Evolutionary conservation across 2,797 vertebrate species (phyloP).

Genomic region (Labeo calbasu): DNA sequence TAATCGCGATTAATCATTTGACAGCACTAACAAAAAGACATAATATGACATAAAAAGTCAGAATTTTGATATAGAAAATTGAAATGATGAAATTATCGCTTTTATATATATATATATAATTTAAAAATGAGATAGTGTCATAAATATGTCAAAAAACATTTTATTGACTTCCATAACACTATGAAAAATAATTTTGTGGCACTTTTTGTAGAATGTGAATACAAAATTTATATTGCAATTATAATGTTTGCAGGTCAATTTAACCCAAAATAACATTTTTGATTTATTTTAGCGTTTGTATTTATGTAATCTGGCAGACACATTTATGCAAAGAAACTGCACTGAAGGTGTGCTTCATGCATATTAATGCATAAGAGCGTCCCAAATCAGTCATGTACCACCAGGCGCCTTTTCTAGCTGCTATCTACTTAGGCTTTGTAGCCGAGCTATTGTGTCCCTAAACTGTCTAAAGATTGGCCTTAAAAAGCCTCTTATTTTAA

Average conservation of each 20-base stretch:
- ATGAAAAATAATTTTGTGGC: neutral
- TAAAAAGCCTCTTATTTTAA: constrained; percentile 10
- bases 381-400: neutral
- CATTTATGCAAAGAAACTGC: too few relatives aligned
- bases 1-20: too few relatives aligned
- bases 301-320: too few relatives aligned
- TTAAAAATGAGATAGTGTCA: too few relatives aligned
- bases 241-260: neutral
- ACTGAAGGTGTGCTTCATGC: neutral
- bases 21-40: too few relatives aligned
- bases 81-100: too few relatives aligned
- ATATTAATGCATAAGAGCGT: neutral
- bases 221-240: neutral
- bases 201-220: neutral
- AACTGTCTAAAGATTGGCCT: neutral
- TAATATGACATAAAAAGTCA: neutral
- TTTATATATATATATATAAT: too few relatives aligned
- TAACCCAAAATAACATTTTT: neutral
- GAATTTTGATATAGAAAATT: neutral
- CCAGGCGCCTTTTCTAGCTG: neutral
- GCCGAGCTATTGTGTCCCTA: neutral
- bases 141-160: too few relatives aligned
- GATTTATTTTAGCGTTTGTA: too few relatives aligned
- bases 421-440: neutral
- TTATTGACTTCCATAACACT: neutral